phyloP scores from a whole-genome alignment of 2,113 vertebrate species.

The Psammodynastes pulverulentus region DNA sequence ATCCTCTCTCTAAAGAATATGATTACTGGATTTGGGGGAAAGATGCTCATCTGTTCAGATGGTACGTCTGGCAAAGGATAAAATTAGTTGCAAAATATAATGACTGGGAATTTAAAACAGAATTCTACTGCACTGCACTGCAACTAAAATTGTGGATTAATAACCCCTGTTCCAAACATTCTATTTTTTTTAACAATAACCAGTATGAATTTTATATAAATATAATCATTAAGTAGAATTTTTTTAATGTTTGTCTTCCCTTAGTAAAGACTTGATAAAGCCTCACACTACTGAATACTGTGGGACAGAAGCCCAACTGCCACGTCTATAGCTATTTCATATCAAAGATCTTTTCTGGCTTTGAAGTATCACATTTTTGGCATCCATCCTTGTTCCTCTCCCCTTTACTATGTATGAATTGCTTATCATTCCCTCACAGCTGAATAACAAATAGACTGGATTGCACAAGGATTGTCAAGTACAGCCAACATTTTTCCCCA shows the following conservation, averaged over 20 bases:
- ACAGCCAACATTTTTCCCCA: background rate
- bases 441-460: background rate
- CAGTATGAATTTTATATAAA: constrained; percentile 3
- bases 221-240: constrained; percentile 6
- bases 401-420: background rate
- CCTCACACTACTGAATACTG: background rate
- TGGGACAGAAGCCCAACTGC: background rate
- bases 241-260: background rate
- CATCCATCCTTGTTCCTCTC: background rate
- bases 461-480: background rate
- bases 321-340: constrained; percentile 7
- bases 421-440: background rate
- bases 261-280: constrained; percentile 7
- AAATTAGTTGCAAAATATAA: constrained; percentile 4
- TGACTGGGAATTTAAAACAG: background rate
- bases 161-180: constrained; percentile 21
- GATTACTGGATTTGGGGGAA: background rate
- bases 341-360: constrained; percentile 14
- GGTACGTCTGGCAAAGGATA: background rate
- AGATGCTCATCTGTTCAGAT: background rate
- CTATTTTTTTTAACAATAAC: constrained; percentile 19
- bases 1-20: background rate
- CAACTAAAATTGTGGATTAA: constrained; percentile 20
- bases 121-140: background rate
- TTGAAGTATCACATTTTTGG: constrained; percentile 7